phyloP scores from a whole-genome alignment of 2,113 vertebrate species.

The Oreochromis tanganicae region DNA sequence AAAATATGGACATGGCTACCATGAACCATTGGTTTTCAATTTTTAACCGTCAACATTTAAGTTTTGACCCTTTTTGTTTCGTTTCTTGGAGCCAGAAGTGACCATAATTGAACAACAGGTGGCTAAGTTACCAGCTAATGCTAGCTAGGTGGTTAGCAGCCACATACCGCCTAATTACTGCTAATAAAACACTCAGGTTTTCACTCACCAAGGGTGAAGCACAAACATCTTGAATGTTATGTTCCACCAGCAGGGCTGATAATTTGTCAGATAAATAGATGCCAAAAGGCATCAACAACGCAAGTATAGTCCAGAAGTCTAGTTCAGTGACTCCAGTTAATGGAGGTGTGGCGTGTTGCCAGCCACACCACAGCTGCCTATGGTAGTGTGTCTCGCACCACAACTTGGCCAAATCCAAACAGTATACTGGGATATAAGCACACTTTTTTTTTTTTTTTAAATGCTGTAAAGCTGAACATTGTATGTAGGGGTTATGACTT shows the following conservation, averaged over 20 bases:
- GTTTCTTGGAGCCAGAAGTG: background rate
- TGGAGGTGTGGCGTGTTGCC: background rate
- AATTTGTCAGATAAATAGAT: background rate
- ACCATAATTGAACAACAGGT: background rate
- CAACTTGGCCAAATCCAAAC: background rate
- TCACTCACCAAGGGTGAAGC: background rate
- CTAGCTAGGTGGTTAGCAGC: background rate
- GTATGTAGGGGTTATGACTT: background rate
- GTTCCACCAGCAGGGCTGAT: background rate
- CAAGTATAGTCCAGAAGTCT: background rate
- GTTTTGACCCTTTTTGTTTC: background rate
- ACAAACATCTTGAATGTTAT: background rate
- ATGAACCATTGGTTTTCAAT: background rate
- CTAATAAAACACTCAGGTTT: background rate
- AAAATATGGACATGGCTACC: background rate
- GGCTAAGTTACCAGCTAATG: background rate
- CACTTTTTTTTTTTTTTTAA: background rate
- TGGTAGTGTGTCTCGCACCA: background rate
- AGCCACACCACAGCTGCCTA: background rate
- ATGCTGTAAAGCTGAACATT: background rate
- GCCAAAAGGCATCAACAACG: background rate
- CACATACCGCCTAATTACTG: background rate
- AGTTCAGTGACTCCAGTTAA: background rate
- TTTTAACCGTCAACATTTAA: background rate
- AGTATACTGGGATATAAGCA: background rate